Evolutionary conservation across 2,888 invertebrate genomes (phyloP), one percentile per base, ranked within the genome.

Genomic region (Conomelus anceps): DNA sequence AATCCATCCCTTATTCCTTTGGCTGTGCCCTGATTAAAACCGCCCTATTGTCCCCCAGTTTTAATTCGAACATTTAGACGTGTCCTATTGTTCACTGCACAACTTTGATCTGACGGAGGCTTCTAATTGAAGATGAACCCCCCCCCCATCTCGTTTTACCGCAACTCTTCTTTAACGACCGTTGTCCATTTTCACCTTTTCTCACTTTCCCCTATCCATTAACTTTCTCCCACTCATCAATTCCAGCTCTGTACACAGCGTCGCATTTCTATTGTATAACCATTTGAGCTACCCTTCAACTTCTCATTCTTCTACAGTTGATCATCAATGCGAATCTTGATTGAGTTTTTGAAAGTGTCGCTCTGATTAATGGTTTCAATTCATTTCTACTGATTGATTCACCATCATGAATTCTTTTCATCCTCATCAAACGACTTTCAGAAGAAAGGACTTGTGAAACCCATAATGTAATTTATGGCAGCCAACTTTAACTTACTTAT

Each of bases 1-100:
- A 63, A 63, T 63, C 63, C 63, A 63, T 63, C 63, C 63, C 63
- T 63, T 63, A 63, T 63, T 63, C 63, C 63, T 63, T 63, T 63
- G 20, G 63, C 63, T 63, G 63, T 63, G 63, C 63, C 86, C 86
- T 86, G 86, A 86, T 86, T 86, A 86, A 86, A 86, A 86, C 86
- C 29, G 29, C 86, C 26, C 86, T 20, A 86, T 86, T 86, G 86
- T 86, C 86, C 29, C n/a, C 86, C 86, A 86, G 86, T 86, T 86
- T 86, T 86, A 86, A 86, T 26, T 86, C 29, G 86, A 86, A 26
- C 26, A 86, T 86, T 86, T 86, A 86, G 86, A 86, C 86, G 86
- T 86, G 86, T 86, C 86, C 86, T 29, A 86, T 86, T 86, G 86
- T 86, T 86, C 86, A 6, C 22, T 3, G 86, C 86, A 63, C 63